Percentiles rank a stretch among this genome's conserved stretches.
Evolutionary conservation across 2,797 vertebrate genomes (phyloP).

Genomic region (Aselliscus stoliczkanus): DNA sequence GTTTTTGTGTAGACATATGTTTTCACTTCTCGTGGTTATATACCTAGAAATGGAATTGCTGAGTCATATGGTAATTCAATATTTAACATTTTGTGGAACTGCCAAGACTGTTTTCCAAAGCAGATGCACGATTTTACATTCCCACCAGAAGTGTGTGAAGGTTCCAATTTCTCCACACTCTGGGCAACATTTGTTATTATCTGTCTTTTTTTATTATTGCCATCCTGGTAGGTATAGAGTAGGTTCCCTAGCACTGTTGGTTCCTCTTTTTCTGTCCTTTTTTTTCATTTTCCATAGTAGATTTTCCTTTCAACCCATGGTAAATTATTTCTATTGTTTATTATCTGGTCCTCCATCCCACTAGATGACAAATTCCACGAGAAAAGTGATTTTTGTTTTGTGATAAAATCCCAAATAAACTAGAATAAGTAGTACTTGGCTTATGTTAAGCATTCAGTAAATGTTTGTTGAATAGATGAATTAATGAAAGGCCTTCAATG

Average conservation of each 20-base stretch:
- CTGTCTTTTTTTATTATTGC: neutral
- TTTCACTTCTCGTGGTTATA: slow-evolving; percentile 8
- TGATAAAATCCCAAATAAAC: neutral
- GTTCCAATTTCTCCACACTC: neutral
- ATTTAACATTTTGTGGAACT: neutral
- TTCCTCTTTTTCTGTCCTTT: neutral
- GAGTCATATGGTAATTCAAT: neutral
- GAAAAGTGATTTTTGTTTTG: neutral
- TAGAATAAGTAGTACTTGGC: neutral
- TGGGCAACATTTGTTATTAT: neutral
- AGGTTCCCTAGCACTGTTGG: neutral
- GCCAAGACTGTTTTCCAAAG: neutral
- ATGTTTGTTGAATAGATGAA: neutral
- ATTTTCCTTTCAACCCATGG: neutral
- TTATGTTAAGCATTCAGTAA: neutral
- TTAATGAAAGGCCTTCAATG: neutral
- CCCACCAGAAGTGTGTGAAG: neutral
- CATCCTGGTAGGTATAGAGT: neutral
- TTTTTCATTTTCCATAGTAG: neutral
- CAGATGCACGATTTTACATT: neutral
- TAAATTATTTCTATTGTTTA: neutral
- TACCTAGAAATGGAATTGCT: neutral
- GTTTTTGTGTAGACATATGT: neutral
- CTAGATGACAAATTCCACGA: neutral
- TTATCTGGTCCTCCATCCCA: neutral